phyloP scores from a whole-genome alignment of 2,113 vertebrate species.

The Catharus bicknelli region DNA sequence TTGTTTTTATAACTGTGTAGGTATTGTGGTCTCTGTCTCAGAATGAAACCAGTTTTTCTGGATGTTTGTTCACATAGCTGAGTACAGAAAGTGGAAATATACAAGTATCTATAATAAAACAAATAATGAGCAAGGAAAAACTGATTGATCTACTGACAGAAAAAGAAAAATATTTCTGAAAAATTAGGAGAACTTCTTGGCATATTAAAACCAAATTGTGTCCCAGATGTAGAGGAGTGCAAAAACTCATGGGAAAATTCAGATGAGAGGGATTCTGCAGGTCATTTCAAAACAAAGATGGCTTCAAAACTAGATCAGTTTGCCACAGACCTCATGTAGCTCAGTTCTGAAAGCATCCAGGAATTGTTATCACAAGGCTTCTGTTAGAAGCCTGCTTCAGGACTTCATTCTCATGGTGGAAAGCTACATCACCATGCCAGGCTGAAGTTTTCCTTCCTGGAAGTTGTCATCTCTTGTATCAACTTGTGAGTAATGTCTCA shows the following conservation, averaged over 20 bases:
- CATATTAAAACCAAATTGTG: neutral
- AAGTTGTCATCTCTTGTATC: neutral
- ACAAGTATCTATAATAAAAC: neutral
- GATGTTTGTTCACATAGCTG: neutral
- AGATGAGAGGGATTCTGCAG: neutral
- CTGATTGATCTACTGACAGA: neutral
- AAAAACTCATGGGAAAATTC: neutral
- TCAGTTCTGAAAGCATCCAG: neutral
- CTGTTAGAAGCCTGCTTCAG: neutral
- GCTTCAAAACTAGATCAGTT: neutral
- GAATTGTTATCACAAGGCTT: neutral
- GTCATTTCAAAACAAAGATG: neutral
- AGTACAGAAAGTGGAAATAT: neutral
- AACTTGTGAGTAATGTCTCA: neutral
- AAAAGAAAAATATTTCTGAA: neutral
- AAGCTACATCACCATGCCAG: neutral
- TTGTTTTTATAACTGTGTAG: neutral
- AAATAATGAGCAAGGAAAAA: neutral
- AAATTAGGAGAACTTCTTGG: neutral
- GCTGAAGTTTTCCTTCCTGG: neutral
- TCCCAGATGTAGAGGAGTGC: neutral
- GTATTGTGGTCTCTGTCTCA: neutral
- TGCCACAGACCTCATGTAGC: neutral
- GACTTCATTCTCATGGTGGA: neutral
- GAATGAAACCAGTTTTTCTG: neutral